These are phyloP conservation scores for Lobophora halterata DNA, from an alignment of 2,888 invertebrate genomes.

Conservation along the genomic window DNA sequence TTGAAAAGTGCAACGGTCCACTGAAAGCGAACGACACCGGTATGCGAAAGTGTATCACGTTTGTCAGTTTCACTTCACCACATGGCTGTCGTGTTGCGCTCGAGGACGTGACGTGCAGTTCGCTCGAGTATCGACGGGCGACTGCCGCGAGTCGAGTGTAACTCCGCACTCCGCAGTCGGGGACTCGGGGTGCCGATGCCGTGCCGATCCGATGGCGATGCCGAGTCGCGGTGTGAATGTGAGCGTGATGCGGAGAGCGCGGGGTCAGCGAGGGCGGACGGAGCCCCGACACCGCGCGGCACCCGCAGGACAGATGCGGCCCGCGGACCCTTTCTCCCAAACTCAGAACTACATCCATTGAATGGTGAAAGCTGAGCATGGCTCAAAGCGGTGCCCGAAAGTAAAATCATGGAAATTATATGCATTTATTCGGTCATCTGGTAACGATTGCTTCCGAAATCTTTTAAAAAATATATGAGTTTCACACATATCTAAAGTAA, in stretches of 20 bases:
- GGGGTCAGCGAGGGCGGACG: constrained; percentile 70
- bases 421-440: constrained; percentile 4
- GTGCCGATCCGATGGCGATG: constrained; percentile 4
- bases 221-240: constrained; percentile 44
- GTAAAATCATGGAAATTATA: constrained; percentile 13
- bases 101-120: constrained; percentile 55
- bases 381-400: constrained; percentile 33
- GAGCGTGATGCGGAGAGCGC: constrained; percentile 48
- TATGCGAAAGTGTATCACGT: constrained; percentile 72
- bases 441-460: too few species aligned
- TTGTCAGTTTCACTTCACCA: constrained; percentile 80
- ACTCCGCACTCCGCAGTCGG: constrained; percentile 17
- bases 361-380: constrained; percentile 63
- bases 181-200: constrained; percentile 22
- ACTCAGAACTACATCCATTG: constrained; percentile 54
- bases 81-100: constrained; percentile 68
- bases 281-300: constrained; percentile 57
- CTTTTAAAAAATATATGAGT: too few species aligned
- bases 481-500: too few species aligned
- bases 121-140: constrained; percentile 67
- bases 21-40: constrained; percentile 55
- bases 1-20: constrained; percentile 52
- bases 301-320: constrained; percentile 76
- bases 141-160: constrained; percentile 49
- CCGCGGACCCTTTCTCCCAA: constrained; percentile 72